These are phyloP conservation scores for Acromyrmex heyeri DNA, from an alignment of 1,140 invertebrate genomes.

Conservation along the genomic window DNA sequence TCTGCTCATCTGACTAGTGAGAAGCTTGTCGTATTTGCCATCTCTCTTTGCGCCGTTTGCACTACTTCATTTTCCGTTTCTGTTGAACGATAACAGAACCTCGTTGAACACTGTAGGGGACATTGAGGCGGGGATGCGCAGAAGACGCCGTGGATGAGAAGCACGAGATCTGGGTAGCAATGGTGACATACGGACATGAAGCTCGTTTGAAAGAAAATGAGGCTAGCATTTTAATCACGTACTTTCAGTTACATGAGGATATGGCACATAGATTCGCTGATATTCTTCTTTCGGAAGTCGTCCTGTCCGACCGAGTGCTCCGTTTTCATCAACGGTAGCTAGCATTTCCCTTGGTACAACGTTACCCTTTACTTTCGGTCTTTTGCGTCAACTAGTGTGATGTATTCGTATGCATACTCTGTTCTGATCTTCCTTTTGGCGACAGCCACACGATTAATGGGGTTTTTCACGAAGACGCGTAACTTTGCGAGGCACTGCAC, in stretches of 20 bases:
- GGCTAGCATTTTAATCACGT: constrained; percentile 81
- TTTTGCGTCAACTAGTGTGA: constrained; percentile 40
- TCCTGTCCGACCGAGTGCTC: constrained; percentile 66
- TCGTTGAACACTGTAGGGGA: constrained; percentile 35
- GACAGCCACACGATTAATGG: constrained; percentile 47
- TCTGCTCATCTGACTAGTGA: constrained; percentile 72
- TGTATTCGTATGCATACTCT: background rate
- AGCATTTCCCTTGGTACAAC: constrained; percentile 6
- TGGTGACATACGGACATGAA: constrained; percentile 25
- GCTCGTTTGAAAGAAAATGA: constrained; percentile 78
- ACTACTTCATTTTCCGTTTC: constrained; percentile 73
- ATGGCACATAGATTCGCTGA: constrained; percentile 82
- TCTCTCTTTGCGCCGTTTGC: constrained; percentile 79
- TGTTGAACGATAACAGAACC: constrained; percentile 69
- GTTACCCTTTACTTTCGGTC: constrained; percentile 47
- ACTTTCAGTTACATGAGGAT: constrained; percentile 68
- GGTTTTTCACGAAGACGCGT: constrained; percentile 45
- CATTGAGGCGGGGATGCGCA: constrained; percentile 6
- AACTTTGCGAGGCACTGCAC: constrained; percentile 28
- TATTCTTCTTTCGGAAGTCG: constrained; percentile 76
- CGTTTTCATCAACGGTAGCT: constrained; percentile 72
- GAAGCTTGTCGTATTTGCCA: constrained; percentile 82
- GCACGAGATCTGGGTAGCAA: constrained; percentile 18
- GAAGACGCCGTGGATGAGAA: constrained; percentile 26
- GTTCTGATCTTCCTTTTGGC: constrained; percentile 41